Conservation (phyloP, 2,113 vertebrate genomes). For the Lutjanus erythropterus region DNA sequence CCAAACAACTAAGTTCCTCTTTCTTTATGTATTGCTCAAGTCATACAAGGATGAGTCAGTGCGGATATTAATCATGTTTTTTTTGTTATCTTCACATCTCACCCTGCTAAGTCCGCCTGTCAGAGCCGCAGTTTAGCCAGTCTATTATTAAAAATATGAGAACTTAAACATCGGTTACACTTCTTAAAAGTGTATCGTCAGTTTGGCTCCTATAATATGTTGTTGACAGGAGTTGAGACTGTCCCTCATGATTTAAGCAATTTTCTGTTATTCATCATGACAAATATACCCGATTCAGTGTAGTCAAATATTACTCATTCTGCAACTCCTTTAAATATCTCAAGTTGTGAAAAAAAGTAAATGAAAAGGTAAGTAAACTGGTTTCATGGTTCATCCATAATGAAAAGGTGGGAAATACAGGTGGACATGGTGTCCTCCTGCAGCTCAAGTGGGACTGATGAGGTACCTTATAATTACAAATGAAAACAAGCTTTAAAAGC, state of each 20-base stretch:
- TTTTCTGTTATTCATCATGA: not conserved
- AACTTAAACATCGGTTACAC: constrained; percentile 32
- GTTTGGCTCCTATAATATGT: not conserved
- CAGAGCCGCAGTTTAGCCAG: not conserved
- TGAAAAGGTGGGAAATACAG: not conserved
- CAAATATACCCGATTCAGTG: not conserved
- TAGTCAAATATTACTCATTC: not conserved
- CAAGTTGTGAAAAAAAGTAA: not conserved
- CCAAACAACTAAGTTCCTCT: constrained; percentile 82
- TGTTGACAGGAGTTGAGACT: not conserved
- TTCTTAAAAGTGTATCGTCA: not conserved
- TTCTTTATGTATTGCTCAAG: constrained; percentile 86
- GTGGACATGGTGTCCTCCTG: not conserved
- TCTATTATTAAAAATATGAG: constrained; percentile 58
- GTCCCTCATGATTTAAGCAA: not conserved
- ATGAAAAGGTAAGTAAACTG: not conserved
- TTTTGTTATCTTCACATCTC: constrained; percentile 72
- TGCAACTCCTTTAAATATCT: not conserved
- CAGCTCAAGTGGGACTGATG: not conserved
- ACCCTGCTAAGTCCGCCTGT: constrained; percentile 28
- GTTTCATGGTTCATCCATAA: not conserved
- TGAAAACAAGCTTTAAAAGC: constrained; percentile 14
- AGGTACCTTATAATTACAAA: not conserved
- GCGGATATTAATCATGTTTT: constrained; percentile 76
- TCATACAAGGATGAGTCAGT: constrained; percentile 85